Percentiles rank a stretch among this genome's conserved stretches.
Evolutionary conservation across 2,888 invertebrate species (phyloP).

Genomic region (Congeria kusceri): DNA sequence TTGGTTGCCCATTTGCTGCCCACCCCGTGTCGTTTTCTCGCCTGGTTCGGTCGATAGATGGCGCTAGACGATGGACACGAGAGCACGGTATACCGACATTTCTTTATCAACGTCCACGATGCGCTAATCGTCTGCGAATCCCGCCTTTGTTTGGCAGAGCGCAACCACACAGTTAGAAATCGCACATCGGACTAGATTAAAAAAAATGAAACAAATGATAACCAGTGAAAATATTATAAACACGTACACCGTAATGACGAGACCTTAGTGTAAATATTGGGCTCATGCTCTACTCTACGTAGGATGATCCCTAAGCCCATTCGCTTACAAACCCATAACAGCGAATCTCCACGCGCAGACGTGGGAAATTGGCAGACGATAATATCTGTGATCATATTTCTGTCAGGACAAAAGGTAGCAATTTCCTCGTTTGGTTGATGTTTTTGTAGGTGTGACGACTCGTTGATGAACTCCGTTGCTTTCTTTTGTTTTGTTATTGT

Average conservation of each 20-base stretch:
- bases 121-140: slow-evolving; percentile 52
- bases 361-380: slow-evolving; percentile 38
- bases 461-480: too few species aligned
- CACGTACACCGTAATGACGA: not conserved
- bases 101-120: not conserved
- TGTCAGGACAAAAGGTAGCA: slow-evolving; percentile 28
- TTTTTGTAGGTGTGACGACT: too few species aligned
- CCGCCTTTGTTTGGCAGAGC: slow-evolving; percentile 53
- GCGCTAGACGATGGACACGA: too few species aligned
- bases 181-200: not conserved
- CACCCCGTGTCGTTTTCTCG: too few species aligned
- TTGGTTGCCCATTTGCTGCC: too few species aligned
- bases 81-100: too few species aligned
- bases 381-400: slow-evolving; percentile 39
- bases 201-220: slow-evolving; percentile 4
- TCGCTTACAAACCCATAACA: slow-evolving; percentile 36
- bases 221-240: not conserved
- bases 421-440: too few species aligned
- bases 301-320: slow-evolving; percentile 31
- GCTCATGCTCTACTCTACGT: slow-evolving; percentile 4
- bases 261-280: slow-evolving; percentile 23
- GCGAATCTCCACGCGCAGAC: slow-evolving; percentile 32
- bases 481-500: too few species aligned
- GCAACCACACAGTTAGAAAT: not conserved
- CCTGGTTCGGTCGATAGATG: too few species aligned